Percentiles rank a stretch among this genome's conserved stretches.
Evolutionary conservation across 2,797 vertebrate species (phyloP).

Genomic region (Mionectes olivaceus): DNA sequence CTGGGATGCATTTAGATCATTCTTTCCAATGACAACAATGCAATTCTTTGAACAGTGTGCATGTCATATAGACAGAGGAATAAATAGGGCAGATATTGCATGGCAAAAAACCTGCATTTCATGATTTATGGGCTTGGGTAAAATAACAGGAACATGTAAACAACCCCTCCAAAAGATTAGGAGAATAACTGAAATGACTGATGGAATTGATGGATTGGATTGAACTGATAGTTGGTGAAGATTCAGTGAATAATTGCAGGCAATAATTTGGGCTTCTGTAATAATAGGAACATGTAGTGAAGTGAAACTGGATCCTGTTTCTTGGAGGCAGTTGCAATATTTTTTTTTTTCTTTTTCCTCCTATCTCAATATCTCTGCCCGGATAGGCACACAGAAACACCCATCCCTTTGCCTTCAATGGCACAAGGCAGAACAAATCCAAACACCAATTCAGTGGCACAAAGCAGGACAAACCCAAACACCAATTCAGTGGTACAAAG

Average conservation of each 20-base stretch:
- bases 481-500: too few species aligned
- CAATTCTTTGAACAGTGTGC: neutral
- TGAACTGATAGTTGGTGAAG: neutral
- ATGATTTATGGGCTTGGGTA: neutral
- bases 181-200: neutral
- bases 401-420: neutral
- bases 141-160: neutral
- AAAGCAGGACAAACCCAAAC: too few species aligned
- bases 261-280: neutral
- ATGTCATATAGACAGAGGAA: constrained; percentile 4
- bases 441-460: too few species aligned
- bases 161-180: neutral
- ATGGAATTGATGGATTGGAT: neutral
- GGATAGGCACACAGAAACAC: neutral
- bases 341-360: neutral
- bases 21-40: neutral
- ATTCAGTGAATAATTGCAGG: neutral
- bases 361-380: neutral
- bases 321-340: neutral
- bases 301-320: neutral
- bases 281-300: too few species aligned
- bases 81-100: neutral
- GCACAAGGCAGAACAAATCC: too few species aligned
- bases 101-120: neutral
- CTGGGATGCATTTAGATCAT: constrained; percentile 24